Evolutionary conservation across 37 sponge, comb jelly and placozoan genomes (phyloP).

Genomic region (Ephydatia muelleri): DNA sequence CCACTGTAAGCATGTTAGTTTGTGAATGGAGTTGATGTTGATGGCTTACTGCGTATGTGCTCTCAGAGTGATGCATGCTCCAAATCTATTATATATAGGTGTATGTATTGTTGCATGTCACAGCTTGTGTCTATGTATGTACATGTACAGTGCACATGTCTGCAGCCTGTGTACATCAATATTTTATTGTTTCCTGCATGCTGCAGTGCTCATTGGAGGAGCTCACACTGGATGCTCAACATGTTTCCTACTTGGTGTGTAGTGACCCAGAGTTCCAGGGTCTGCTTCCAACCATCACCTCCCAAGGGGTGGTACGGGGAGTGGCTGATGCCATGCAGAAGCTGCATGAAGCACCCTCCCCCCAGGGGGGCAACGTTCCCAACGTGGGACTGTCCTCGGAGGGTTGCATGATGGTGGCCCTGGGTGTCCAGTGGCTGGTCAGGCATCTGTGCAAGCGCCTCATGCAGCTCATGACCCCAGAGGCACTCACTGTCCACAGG

Average conservation of each 20-base stretch:
- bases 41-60: background rate
- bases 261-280: conserved; percentile 54
- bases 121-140: background rate
- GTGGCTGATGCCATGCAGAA: conserved; percentile 30
- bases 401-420: conserved; percentile 47
- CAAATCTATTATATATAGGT: too few relatives aligned
- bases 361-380: background rate
- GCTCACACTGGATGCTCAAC: conserved; percentile 21
- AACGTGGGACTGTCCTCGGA: background rate
- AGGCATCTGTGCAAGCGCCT: conserved; percentile 53
- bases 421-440: conserved; percentile 68
- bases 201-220: conserved; percentile 49
- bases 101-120: too few relatives aligned
- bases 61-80: too few relatives aligned
- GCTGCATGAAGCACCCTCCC: conserved; percentile 8
- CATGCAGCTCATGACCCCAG: conserved; percentile 79
- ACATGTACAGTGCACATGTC: background rate
- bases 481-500: conserved; percentile 62
- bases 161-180: background rate
- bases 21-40: too few relatives aligned
- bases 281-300: conserved; percentile 18
- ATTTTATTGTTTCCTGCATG: background rate
- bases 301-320: conserved; percentile 15
- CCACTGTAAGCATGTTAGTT: conserved; percentile 47
- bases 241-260: conserved; percentile 24